These are phyloP conservation scores for Hydropsyche tenuis DNA, from an alignment of 1,140 invertebrate genomes.

Conservation along the genomic window DNA sequence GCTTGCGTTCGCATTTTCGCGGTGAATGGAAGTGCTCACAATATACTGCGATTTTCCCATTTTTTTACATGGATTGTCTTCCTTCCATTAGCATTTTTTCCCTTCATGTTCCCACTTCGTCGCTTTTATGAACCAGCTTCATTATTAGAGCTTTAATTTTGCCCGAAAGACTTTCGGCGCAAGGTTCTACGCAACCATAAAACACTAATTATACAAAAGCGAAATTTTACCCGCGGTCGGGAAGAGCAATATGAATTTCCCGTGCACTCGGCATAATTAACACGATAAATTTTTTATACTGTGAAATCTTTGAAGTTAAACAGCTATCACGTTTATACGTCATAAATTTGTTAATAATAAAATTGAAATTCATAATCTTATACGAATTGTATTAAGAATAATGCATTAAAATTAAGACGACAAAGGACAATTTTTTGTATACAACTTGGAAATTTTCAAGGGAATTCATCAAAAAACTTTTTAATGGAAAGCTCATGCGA, in stretches of 20 bases:
- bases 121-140: background rate
- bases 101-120: background rate
- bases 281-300: constrained; percentile 2
- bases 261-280: constrained; percentile 5
- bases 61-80: background rate
- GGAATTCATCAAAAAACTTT: too few species aligned
- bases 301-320: background rate
- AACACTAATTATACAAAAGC: constrained; percentile 6
- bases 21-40: too few species aligned
- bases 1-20: too few species aligned
- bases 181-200: background rate
- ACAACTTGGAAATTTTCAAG: too few species aligned
- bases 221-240: background rate
- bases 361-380: too few species aligned
- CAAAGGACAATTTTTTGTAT: too few species aligned
- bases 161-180: background rate
- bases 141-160: constrained; percentile 17
- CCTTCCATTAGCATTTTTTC: constrained; percentile 18
- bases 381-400: too few species aligned
- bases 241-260: background rate
- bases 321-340: background rate
- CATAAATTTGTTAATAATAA: constrained; percentile 10
- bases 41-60: background rate
- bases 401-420: too few species aligned
- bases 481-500: too few species aligned